Conservation (phyloP, 2,888 invertebrate genomes). For the Drosophila helvetica region DNA sequence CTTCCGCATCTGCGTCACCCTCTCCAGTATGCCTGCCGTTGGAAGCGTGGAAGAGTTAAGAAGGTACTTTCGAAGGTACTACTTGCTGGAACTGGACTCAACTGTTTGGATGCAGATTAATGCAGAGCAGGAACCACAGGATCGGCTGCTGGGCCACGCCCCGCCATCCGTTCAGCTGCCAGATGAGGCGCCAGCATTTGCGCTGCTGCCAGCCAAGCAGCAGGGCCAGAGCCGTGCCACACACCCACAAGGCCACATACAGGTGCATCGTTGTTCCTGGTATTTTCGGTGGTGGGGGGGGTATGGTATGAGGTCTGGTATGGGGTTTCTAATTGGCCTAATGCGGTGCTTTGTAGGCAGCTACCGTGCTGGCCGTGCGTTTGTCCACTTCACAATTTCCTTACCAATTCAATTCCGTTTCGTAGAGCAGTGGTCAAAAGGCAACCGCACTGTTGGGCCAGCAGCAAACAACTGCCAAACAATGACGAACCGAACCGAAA, state of each 20-base stretch:
- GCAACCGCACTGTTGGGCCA: slow-evolving; percentile 29
- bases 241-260: slow-evolving; percentile 63
- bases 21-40: slow-evolving; percentile 71
- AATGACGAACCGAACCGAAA: slow-evolving; percentile 1
- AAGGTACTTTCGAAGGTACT: no score
- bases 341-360: slow-evolving; percentile 68
- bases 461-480: slow-evolving; percentile 32
- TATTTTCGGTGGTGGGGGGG: neutral
- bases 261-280: slow-evolving; percentile 54
- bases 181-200: slow-evolving; percentile 80
- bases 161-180: slow-evolving; percentile 81
- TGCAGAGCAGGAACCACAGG: slow-evolving; percentile 76
- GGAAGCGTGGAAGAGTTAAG: neutral
- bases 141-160: slow-evolving; percentile 81
- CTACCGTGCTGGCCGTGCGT: slow-evolving; percentile 3
- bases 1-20: slow-evolving; percentile 66
- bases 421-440: neutral
- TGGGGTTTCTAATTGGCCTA: slow-evolving; percentile 25
- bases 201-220: slow-evolving; percentile 73
- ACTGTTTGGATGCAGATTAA: slow-evolving; percentile 81
- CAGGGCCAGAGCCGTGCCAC: slow-evolving; percentile 59
- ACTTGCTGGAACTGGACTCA: slow-evolving; percentile 42
- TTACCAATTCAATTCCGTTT: neutral
- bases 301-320: slow-evolving; percentile 3
- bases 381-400: neutral